Percentiles rank a stretch among this genome's conserved stretches.
These are phyloP conservation scores for Zaprionus vittiger DNA, from an alignment of 1,140 invertebrate genomes.

Conservation along the genomic window DNA sequence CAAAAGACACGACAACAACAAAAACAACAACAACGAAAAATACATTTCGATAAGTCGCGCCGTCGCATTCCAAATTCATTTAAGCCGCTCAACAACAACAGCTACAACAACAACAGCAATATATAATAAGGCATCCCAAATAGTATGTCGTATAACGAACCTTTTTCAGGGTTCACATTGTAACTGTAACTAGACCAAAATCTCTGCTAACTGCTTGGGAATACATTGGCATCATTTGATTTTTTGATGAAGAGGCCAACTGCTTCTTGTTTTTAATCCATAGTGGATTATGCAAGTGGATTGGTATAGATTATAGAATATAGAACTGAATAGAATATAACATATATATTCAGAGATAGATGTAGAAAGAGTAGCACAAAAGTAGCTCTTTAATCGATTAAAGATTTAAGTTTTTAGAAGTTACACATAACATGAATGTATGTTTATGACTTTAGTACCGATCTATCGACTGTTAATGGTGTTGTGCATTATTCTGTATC, in stretches of 20 bases:
- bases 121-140: constrained; percentile 4
- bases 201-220: not conserved
- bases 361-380: no score
- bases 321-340: no score
- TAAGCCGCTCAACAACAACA: constrained; percentile 15
- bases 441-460: no score
- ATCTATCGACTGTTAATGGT: no score
- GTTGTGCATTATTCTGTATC: no score
- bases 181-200: not conserved
- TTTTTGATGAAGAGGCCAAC: not conserved
- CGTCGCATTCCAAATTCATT: constrained; percentile 30
- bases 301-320: no score
- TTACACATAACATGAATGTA: no score
- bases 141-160: not conserved
- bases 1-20: constrained; percentile 15
- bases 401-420: no score
- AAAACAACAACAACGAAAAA: not conserved
- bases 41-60: constrained; percentile 26
- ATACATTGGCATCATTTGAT: not conserved
- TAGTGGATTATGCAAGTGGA: not conserved
- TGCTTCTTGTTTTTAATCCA: not conserved
- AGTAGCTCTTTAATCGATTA: no score
- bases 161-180: not conserved
- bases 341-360: no score
- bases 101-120: not conserved